Base-by-base conservation (phyloP, 2,113 vertebrate genomes). In the Barnardius zonarius region DNA sequence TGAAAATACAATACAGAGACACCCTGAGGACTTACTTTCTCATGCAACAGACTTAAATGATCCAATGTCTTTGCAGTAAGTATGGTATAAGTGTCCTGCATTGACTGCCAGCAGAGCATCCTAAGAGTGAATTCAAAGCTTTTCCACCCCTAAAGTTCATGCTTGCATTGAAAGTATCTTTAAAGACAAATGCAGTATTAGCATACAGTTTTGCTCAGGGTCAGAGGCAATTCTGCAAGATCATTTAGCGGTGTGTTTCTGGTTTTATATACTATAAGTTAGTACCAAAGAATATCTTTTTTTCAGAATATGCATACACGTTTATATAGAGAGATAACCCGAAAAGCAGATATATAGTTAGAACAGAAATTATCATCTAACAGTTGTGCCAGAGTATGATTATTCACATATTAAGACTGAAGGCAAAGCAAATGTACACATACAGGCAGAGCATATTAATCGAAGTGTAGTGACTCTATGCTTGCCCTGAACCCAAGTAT, bases 1-100 rank as follows among this genome's bases (percentile, higher is more conserved):
- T 96, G 86, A 48, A 96, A 96, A 93, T 64, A 86, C 54, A 92
- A 83, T 66, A 66, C n/a, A 89, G 76, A 96, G 93, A 67, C 35
- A 59, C 61, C 82, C 85, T 10, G 41, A 86, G 73, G 80, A 90
- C 57, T 63, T 83, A 27, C 17, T 69, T 31, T 90, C 25, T 84
- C 94, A 94, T 82, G 90, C 76, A 91, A 55, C 59, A 23, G 59
- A 88, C 91, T 92, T 88, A 92, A 96, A 93, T 72, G 64, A 90
- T 94, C 82, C 43, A 67, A 35, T 52, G 33, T 67, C 33, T 90
- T 90, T 76, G 52, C 31, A 90, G 67, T 70, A 94, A 81, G 13
- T 33, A 55, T 39, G 23, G 18, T 82, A 4, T 37, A 72, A 90
- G 54, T 67, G 68, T 84, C 33, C 57, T 85, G 61, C 22, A 70